Evolutionary conservation across 1,140 invertebrate species (phyloP).

Genomic region (Bacillus rossius): DNA sequence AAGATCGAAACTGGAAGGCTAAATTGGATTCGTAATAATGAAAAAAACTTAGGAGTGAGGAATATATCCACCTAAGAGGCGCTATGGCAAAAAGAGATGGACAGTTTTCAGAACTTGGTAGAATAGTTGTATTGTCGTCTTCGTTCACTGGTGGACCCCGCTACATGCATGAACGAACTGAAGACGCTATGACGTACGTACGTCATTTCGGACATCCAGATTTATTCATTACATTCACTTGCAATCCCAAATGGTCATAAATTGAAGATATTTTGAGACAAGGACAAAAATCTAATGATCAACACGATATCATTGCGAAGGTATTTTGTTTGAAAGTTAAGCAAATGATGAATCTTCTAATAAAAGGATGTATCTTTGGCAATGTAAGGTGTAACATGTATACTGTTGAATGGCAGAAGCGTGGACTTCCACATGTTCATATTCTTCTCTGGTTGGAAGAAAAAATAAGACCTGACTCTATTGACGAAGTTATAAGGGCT

Average conservation of each 20-base stretch:
- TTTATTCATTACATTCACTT: neutral
- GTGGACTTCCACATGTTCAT: constrained; percentile 45
- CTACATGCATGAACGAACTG: constrained; percentile 41
- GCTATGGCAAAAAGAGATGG: too few species aligned
- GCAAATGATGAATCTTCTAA: constrained; percentile 34
- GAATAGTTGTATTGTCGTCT: constrained; percentile 40
- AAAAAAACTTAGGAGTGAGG: too few species aligned
- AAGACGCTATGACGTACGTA: constrained; percentile 42
- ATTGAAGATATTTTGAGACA: constrained; percentile 31
- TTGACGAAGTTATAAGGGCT: constrained; percentile 38
- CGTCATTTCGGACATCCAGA: constrained; percentile 28
- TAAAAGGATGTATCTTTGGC: constrained; percentile 36
- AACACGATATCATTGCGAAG: constrained; percentile 42
- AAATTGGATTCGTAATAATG: too few species aligned
- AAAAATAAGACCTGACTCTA: constrained; percentile 28
- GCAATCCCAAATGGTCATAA: constrained; percentile 19
- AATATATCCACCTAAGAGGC: too few species aligned
- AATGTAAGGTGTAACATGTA: constrained; percentile 33
- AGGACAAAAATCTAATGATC: constrained; percentile 31
- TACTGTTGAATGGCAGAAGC: constrained; percentile 47
- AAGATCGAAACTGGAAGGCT: too few species aligned
- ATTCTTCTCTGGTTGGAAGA: constrained; percentile 39
- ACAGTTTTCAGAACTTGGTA: constrained; percentile 11
- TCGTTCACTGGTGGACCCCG: constrained; percentile 39
- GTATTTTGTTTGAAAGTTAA: constrained; percentile 44